A percentile compares a stretch with the other conserved stretches of the same genome.
phyloP scores from a whole-genome alignment of 2,797 vertebrate genomes.

The Lepus oiostolus region DNA sequence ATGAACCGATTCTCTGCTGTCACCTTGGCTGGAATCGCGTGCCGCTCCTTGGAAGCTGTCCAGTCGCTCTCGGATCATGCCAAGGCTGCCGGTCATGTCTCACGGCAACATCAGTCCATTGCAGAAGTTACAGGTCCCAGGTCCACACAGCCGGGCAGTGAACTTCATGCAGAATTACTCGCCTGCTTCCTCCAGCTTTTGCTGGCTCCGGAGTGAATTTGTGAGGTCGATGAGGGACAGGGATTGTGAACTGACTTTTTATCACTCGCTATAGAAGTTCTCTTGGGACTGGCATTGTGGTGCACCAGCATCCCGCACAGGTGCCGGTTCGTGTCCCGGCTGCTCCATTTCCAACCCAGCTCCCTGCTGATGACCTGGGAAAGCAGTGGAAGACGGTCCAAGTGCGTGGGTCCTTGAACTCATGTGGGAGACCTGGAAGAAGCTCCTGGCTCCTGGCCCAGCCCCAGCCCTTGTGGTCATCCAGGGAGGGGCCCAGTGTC shows the following conservation, averaged over 20 bases:
- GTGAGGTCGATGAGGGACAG: background rate
- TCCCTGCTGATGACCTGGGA: no score
- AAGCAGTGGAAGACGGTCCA: no score
- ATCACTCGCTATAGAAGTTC: background rate
- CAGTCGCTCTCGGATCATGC: background rate
- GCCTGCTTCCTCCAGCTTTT: background rate
- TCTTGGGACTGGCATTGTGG: no score
- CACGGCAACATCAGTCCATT: no score
- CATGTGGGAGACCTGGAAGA: no score
- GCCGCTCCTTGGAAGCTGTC: background rate
- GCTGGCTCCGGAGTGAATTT: background rate
- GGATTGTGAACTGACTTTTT: background rate
- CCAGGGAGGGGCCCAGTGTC: no score
- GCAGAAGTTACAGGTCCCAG: background rate
- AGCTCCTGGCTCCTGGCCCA: no score
- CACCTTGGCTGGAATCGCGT: accelerated
- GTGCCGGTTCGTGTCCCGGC: no score
- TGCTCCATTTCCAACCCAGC: no score
- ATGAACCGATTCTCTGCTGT: background rate
- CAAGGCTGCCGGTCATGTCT: background rate
- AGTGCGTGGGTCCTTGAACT: no score
- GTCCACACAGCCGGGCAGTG: background rate
- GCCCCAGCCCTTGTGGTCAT: no score
- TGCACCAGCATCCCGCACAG: no score
- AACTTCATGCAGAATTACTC: background rate